Conservation (phyloP, 2,888 invertebrate species). For the Shargacucullia verbasci region DNA sequence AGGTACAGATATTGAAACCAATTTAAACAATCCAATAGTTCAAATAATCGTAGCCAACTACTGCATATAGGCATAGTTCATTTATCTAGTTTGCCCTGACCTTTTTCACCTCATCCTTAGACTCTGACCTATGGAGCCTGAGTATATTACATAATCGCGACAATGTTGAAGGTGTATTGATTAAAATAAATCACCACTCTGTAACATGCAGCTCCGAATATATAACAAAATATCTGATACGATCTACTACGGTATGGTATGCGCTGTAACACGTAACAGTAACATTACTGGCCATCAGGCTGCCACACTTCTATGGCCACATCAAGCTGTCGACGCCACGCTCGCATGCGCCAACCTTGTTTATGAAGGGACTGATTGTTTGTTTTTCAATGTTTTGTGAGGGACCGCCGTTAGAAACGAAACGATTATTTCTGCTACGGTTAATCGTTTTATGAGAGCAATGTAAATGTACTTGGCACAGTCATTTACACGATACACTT, state of each 20-base stretch:
- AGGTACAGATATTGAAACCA: too few relatives aligned
- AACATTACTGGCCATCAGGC: slow-evolving; percentile 60
- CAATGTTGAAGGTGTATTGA: too few relatives aligned
- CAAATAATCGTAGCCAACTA: too few relatives aligned
- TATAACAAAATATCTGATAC: slow-evolving; percentile 23
- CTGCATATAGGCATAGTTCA: too few relatives aligned
- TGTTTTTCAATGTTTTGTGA: slow-evolving; percentile 28
- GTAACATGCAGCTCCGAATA: too few relatives aligned
- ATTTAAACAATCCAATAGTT: too few relatives aligned
- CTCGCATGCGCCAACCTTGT: slow-evolving; percentile 41
- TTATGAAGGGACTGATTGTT: slow-evolving; percentile 34
- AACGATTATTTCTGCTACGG: slow-evolving; percentile 7
- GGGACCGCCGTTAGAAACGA: slow-evolving; percentile 13
- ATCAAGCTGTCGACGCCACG: slow-evolving; percentile 44
- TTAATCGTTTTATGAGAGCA: slow-evolving; percentile 27
- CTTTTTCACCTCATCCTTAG: too few relatives aligned
- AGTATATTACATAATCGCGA: too few relatives aligned
- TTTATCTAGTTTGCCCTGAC: too few relatives aligned
- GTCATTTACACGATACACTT: slow-evolving; percentile 22
- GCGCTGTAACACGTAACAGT: slow-evolving; percentile 16
- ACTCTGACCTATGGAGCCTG: too few relatives aligned
- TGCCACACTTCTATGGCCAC: slow-evolving; percentile 38
- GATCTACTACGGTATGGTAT: slow-evolving; percentile 9
- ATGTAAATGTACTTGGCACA: slow-evolving; percentile 22
- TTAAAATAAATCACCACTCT: too few relatives aligned